Base-by-base conservation (phyloP, 2,113 vertebrate species). In the Alouatta palliata region DNA sequence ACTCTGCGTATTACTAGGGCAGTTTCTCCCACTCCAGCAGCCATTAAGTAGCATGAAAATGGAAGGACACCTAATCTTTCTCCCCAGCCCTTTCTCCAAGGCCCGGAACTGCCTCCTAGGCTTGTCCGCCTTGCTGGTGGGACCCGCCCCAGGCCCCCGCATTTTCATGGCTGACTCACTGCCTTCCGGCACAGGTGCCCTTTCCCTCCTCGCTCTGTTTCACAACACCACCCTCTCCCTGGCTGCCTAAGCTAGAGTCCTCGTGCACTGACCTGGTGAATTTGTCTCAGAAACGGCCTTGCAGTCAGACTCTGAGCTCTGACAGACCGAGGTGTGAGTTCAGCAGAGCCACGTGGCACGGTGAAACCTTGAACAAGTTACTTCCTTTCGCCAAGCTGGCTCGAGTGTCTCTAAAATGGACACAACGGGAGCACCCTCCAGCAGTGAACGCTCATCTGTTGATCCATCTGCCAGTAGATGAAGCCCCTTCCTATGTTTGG, bases 121-220 rank as follows among this genome's bases (percentile, higher is more conserved):
- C n/a, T 35, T 12, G 17, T 27, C 43, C 1, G 3, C 77, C 58
- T 64, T 25, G 68, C 76, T 20, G 45, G 23, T 13, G 76, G 30
- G 61, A 23, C 10, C 45, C 6, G 2, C 12, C 66, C 32, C 16
- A 35, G 40, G 25, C 27, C 75, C 43, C 16, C 32, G 6, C 4
- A 19, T 32, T 52, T 20, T 79, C 35, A 1, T 0, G 1, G 70
- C 43, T 21, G 19, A 13, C 84, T 49, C 40, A n/a, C 23, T 1
- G 49, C 58, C 80, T 37, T 10, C 12, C 30, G 40, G 16, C 5
- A 11, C 54, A 30, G 19, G n/a, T 0, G 19, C 30, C 49, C n/a
- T 49, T 5, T 10, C 0, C 16, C n/a, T 61, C 1, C 0, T 5
- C 0, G 0, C 35, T 9, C 45, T 45, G 5, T 61, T 17, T 13